Evolutionary conservation across 1,140 invertebrate species (phyloP).

Genomic region (Ostrea edulis): DNA sequence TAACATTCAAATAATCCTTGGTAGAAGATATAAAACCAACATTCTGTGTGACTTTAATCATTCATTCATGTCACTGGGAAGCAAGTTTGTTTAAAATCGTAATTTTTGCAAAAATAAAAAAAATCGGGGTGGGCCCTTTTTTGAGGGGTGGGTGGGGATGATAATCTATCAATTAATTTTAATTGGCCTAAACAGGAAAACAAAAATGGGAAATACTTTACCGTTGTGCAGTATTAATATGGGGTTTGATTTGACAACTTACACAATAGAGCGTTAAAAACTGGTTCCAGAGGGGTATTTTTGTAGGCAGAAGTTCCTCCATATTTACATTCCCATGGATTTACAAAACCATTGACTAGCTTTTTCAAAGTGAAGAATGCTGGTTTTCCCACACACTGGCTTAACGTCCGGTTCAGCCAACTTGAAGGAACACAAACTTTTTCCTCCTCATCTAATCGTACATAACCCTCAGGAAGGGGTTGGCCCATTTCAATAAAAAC

Average conservation of each 20-base stretch:
- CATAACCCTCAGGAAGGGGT: conserved; percentile 22
- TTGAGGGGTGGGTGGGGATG: too few relatives aligned
- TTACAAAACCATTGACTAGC: conserved; percentile 36
- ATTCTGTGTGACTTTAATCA: too few relatives aligned
- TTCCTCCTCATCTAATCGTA: conserved; percentile 43
- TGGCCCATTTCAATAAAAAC: conserved; percentile 13
- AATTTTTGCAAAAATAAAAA: too few relatives aligned
- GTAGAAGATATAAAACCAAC: too few relatives aligned
- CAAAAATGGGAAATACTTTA: too few relatives aligned
- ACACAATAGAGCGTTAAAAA: conserved; percentile 40
- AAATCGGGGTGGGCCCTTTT: too few relatives aligned
- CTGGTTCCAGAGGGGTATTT: conserved; percentile 22
- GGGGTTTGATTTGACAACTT: neutral
- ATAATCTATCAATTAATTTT: too few relatives aligned
- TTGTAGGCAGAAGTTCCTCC: conserved; percentile 39
- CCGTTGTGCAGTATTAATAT: too few relatives aligned
- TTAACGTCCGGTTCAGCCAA: conserved; percentile 20
- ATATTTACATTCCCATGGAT: conserved; percentile 45
- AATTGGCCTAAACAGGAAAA: too few relatives aligned
- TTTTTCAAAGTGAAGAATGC: conserved; percentile 40
- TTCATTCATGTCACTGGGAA: too few relatives aligned
- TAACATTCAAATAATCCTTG: too few relatives aligned
- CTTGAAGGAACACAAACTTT: conserved; percentile 35
- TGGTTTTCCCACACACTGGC: conserved; percentile 35
- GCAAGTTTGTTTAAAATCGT: too few relatives aligned